These are phyloP conservation scores for Neelides folsomi DNA, from an alignment of 2,888 invertebrate species.

Conservation along the genomic window DNA sequence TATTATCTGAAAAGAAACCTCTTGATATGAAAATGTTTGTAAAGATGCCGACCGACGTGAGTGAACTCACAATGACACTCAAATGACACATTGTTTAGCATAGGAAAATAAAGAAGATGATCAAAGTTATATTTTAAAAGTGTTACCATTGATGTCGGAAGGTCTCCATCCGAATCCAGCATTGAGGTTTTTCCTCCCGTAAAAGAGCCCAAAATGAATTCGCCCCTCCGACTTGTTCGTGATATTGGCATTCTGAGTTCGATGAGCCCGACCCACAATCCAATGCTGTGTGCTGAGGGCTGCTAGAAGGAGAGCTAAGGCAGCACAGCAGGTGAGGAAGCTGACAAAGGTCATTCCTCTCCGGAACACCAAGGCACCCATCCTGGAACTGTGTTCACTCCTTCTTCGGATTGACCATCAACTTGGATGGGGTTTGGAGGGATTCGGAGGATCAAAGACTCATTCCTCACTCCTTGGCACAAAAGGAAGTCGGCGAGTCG, in stretches of 20 bases:
- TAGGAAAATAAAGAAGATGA: no score
- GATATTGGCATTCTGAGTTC: slow-evolving; percentile 37
- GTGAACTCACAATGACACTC: no score
- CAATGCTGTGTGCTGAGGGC: slow-evolving; percentile 73
- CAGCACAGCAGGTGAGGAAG: slow-evolving; percentile 62
- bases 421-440: no score
- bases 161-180: slow-evolving; percentile 66
- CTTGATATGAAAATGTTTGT: no score
- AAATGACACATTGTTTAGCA: no score
- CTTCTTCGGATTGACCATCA: no score
- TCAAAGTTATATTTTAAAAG: neutral
- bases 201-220: slow-evolving; percentile 73
- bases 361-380: slow-evolving; percentile 42
- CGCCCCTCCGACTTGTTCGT: slow-evolving; percentile 56
- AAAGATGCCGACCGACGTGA: no score
- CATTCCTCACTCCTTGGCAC: no score
- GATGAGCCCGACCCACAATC: slow-evolving; percentile 59
- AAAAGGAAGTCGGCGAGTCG: no score
- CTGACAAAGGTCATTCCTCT: slow-evolving; percentile 68
- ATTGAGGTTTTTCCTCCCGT: slow-evolving; percentile 69
- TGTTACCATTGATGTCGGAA: slow-evolving; percentile 62
- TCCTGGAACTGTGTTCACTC: no score
- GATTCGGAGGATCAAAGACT: no score
- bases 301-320: slow-evolving; percentile 62
- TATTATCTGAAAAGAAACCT: no score